Evolutionary conservation across 2,113 vertebrate species (phyloP), one percentile per base, ranked within the genome.

Genomic region (Carlito syrichta): DNA sequence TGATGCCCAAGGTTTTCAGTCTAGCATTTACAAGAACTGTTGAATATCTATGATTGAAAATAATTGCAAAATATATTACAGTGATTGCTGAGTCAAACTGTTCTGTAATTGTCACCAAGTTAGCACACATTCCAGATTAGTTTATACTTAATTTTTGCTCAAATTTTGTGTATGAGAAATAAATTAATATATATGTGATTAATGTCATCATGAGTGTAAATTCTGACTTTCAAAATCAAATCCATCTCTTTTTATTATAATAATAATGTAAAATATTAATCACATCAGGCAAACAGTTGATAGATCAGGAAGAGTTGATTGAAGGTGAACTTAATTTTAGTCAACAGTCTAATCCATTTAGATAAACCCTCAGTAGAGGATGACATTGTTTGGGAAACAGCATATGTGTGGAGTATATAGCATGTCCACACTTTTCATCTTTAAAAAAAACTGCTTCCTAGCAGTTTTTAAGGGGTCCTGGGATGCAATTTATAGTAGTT

Each of bases 1-100:
- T 0, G 60, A 96, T 86, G 17, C 71, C 73, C 77, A 85, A 82
- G 87, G 81, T 95, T 96, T 93, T 68, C 6, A 89, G 38, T 19
- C 43, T 89, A 66, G 68, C 79, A 94, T 68, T 82, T 85, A 63
- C 12, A 93, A 86, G 81, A 92, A 71, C 87, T 89, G 85, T 96
- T 95, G 94, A 97, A 93, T 92, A 90, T 97, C 60, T 94, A 25
- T 94, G 82, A 97, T 94, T 95, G 85, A 96, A 97, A 97, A 95
- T 96, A 95, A 95, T 95, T 97, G 66, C 69, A 90, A 97, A 97
- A 91, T 92, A 83, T 25, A 54, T 81, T 27, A 89, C 56, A 93
- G 50, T 87, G 96, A 96, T 97, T 97, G 91, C 95, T 89, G 56
- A 96, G 73, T 96, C 88, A 96, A 96, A 69, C 85, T 93, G 94